Base-by-base conservation (phyloP, 2,888 invertebrate species). In the Serrognathus titanus region DNA sequence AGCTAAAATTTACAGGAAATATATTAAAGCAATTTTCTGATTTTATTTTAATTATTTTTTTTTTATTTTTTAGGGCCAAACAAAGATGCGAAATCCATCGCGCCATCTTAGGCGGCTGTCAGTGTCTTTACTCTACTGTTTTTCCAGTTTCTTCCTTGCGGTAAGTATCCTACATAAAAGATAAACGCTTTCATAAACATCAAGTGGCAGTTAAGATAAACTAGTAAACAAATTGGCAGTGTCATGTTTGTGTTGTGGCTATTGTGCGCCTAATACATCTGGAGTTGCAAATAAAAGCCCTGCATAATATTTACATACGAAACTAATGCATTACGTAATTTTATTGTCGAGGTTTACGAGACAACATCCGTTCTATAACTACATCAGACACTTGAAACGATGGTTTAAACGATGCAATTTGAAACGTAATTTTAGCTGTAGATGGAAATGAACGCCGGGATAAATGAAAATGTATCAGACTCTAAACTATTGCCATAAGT, bases 31-130 rank as follows among this genome's bases (percentile, higher is more conserved):
- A n/a, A n/a, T n/a, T n/a, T n/a, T n/a, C n/a, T n/a, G n/a, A n/a
- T n/a, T n/a, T n/a, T n/a, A n/a, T n/a, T n/a, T n/a, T n/a, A 8
- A 20, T 40, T 54, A 7, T 10, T 24, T 51, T 46, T 54, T 46
- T 51, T 62, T 64, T 65, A 60, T 62, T 12, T 75, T 75, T 50
- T 67, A 75, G 76, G 74, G 73, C 72, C 69, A 65, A 64, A 66
- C 65, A 69, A 76, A 74, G 70, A 76, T 76, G 76, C 71, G 69
- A 71, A 71, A 66, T 69, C 66, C 68, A 70, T 66, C 64, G 64
- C 72, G 67, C 69, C 71, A 69, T 66, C 68, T 72, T 64, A 70
- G 73, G 69, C 72, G 72, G 66, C 66, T 70, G 60, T 65, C 67
- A 62, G 63, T 71, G 64, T 68, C 70, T 66, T 64, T 71, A 62